Conservation (phyloP, 2,113 vertebrate genomes). For the Oceanites oceanicus region DNA sequence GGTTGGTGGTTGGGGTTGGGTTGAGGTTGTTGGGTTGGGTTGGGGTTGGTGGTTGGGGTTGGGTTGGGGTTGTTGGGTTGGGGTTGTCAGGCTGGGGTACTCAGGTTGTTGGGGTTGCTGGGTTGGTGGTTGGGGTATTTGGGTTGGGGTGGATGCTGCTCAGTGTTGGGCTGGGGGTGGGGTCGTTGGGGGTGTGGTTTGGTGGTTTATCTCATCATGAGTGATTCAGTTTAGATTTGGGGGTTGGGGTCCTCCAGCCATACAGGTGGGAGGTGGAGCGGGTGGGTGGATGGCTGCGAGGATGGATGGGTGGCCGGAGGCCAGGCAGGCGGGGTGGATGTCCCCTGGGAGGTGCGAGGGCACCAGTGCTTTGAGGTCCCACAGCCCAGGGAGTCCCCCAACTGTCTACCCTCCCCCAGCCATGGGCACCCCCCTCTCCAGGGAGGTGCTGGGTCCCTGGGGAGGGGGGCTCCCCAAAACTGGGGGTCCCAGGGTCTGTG, state of each 20-base stretch:
- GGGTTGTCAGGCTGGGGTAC: neutral
- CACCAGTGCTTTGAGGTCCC: neutral
- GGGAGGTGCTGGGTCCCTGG: neutral
- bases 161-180: neutral
- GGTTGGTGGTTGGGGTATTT: neutral
- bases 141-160: neutral
- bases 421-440: neutral
- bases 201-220: neutral
- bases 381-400: neutral
- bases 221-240: neutral
- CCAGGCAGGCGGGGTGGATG: neutral
- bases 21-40: neutral
- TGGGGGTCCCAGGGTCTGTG: no score
- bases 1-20: neutral
- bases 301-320: neutral
- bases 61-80: neutral
- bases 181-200: neutral
- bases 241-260: neutral
- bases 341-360: neutral
- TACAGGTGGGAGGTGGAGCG: no score
- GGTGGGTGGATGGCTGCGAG: neutral
- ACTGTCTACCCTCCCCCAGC: neutral
- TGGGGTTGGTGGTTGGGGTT: no score
- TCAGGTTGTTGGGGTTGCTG: neutral
- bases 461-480: no score